These are phyloP conservation scores for Heliconius congener DNA, from an alignment of 1,140 invertebrate species.

Conservation along the genomic window DNA sequence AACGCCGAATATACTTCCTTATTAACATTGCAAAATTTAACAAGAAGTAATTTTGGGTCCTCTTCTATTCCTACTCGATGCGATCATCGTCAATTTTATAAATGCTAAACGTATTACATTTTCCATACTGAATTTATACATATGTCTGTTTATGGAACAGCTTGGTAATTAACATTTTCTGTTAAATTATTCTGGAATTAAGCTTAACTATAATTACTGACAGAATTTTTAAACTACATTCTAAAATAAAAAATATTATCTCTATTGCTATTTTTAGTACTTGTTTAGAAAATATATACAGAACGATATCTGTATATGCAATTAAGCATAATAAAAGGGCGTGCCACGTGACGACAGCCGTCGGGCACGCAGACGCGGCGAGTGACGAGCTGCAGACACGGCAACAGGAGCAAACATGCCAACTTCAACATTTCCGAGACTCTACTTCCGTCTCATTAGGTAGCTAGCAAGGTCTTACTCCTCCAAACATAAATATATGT, in stretches of 20 bases:
- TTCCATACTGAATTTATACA: background rate
- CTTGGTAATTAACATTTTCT: background rate
- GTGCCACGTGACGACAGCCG: background rate
- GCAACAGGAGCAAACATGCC: slow-evolving; percentile 31
- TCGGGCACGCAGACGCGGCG: slow-evolving; percentile 30
- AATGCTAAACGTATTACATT: background rate
- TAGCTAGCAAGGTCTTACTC: background rate
- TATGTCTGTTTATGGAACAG: background rate
- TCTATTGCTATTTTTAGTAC: too few species aligned
- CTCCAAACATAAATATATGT: background rate
- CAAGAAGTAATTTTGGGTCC: slow-evolving; percentile 25
- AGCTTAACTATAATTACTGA: background rate
- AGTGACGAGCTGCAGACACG: slow-evolving; percentile 36
- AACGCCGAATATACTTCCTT: slow-evolving; percentile 21
- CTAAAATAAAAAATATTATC: too few species aligned
- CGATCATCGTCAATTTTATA: background rate
- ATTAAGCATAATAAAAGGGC: too few species aligned
- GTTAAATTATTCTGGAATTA: background rate
- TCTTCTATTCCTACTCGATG: slow-evolving; percentile 26
- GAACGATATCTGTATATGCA: too few species aligned
- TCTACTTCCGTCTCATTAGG: background rate
- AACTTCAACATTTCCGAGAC: slow-evolving; percentile 44
- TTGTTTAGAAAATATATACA: too few species aligned
- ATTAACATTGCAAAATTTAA: slow-evolving; percentile 29
- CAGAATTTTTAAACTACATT: background rate